These are phyloP conservation scores for Anarsia innoxiella DNA, from an alignment of 2,888 invertebrate genomes.

Conservation along the genomic window DNA sequence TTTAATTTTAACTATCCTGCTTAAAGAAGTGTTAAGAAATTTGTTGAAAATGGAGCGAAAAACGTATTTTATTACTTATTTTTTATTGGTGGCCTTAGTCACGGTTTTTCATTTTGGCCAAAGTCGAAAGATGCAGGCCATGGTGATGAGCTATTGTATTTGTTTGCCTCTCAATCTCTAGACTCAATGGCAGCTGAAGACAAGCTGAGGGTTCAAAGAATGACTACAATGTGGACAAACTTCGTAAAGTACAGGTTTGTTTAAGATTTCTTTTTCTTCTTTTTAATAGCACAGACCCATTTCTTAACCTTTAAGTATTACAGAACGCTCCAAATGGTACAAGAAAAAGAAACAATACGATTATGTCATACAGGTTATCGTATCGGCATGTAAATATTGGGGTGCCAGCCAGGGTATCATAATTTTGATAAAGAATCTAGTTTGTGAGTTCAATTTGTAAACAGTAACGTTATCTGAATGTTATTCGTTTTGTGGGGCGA, in stretches of 20 bases:
- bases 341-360: no score
- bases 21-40: slow-evolving; percentile 25
- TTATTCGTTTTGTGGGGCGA: no score
- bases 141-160: slow-evolving; percentile 40
- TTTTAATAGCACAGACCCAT: no score
- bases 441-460: neutral
- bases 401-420: no score
- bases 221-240: slow-evolving; percentile 64
- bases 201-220: slow-evolving; percentile 34
- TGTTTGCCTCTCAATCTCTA: slow-evolving; percentile 28
- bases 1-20: slow-evolving; percentile 27
- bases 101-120: slow-evolving; percentile 12
- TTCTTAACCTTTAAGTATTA: no score
- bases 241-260: slow-evolving; percentile 48
- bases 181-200: slow-evolving; percentile 26
- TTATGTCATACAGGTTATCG: no score
- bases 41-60: slow-evolving; percentile 21
- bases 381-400: no score
- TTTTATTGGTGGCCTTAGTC: slow-evolving; percentile 30
- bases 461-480: neutral
- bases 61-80: slow-evolving; percentile 31
- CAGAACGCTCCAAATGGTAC: no score
- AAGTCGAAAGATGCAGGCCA: slow-evolving; percentile 24
- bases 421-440: no score
- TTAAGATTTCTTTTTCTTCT: no score